These are phyloP conservation scores for Phallusia fumigata DNA, from an alignment of 23 tunicate genomes.

Conservation along the genomic window DNA sequence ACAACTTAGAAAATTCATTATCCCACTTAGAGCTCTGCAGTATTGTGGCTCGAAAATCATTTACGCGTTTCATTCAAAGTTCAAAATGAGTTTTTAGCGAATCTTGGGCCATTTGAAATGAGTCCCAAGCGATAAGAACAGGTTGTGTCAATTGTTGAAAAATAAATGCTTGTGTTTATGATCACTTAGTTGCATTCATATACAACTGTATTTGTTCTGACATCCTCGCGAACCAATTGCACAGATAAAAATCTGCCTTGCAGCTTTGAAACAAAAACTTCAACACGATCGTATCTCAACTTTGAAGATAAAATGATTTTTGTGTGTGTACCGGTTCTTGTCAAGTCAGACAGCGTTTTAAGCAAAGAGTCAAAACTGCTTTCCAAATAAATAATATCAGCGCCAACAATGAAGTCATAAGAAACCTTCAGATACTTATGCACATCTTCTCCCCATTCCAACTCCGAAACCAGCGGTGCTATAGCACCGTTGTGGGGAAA, in stretches of 20 bases:
- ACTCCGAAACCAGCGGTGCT: conserved; percentile 22
- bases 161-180: too few relatives aligned
- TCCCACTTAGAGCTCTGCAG: too few relatives aligned
- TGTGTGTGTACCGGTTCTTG: background rate
- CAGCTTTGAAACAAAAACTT: conserved; percentile 37
- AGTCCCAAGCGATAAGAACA: too few relatives aligned
- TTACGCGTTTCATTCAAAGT: too few relatives aligned
- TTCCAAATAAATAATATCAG: conserved; percentile 84
- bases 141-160: too few relatives aligned
- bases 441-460: conserved; percentile 74
- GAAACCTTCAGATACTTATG: background rate
- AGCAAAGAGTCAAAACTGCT: conserved; percentile 46
- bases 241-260: conserved; percentile 35
- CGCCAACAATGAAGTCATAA: conserved; percentile 73
- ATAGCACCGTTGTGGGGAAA: background rate
- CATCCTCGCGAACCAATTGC: conserved; percentile 15
- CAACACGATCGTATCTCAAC: conserved; percentile 69
- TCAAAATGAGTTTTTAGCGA: too few relatives aligned
- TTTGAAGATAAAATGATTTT: conserved; percentile 60
- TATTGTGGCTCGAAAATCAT: too few relatives aligned
- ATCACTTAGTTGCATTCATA: conserved; percentile 38
- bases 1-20: too few relatives aligned
- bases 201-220: conserved; percentile 28
- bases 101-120: too few relatives aligned
- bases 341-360: conserved; percentile 46